A percentile compares a stretch with the other conserved stretches of the same genome.
phyloP scores from a whole-genome alignment of 2,113 vertebrate genomes.

The Passer montanus region DNA sequence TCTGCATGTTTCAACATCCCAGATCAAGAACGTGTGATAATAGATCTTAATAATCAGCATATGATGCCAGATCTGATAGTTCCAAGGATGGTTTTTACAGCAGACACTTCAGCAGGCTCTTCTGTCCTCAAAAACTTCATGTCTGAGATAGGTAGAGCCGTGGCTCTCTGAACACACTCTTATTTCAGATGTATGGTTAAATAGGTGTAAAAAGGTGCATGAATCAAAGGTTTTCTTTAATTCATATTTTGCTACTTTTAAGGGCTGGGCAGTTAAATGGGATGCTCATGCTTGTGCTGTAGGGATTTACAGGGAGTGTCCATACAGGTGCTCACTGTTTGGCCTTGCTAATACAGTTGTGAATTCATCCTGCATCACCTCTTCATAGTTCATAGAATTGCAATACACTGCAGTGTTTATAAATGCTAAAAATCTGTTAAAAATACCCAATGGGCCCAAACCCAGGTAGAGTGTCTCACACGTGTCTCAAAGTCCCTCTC shows the following conservation, averaged over 20 bases:
- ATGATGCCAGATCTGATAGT: background rate
- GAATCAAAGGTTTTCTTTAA: background rate
- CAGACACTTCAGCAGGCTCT: background rate
- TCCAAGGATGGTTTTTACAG: background rate
- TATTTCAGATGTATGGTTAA: background rate
- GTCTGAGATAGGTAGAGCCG: background rate
- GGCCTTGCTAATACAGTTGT: background rate
- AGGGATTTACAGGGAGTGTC: background rate
- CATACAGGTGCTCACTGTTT: background rate
- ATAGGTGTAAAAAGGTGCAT: background rate
- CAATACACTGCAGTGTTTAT: background rate
- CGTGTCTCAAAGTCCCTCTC: background rate
- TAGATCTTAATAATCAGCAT: background rate
- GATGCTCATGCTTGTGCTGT: background rate
- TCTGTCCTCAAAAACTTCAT: background rate
- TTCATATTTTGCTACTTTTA: background rate
- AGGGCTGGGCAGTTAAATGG: background rate
- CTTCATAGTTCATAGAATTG: background rate
- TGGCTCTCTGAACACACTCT: background rate
- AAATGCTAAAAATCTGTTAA: background rate
- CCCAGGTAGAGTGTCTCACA: background rate
- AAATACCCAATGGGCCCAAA: background rate
- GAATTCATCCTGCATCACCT: background rate
- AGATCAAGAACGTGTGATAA: background rate
- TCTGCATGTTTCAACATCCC: background rate